Evolutionary conservation across 2,888 invertebrate genomes (phyloP), one percentile per base, ranked within the genome.

Genomic region (Xylocampa areola): DNA sequence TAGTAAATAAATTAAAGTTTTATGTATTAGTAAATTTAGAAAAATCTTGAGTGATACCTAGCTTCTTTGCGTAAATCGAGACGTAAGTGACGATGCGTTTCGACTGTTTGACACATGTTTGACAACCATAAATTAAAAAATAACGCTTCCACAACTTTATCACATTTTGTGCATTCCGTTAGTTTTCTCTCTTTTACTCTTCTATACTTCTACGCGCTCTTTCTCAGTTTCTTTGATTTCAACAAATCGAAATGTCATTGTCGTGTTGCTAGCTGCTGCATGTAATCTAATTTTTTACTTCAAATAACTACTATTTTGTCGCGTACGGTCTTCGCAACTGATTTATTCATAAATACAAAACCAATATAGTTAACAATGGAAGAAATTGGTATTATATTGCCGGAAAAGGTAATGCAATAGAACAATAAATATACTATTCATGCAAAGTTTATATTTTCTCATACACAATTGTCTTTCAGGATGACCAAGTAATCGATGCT

Each of bases 311-410:
- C n/a, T n/a, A n/a, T n/a, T n/a, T n/a, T n/a, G n/a, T n/a, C n/a
- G n/a, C n/a, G n/a, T n/a, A n/a, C 4, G 4, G 21, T 21, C 7
- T 6, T 21, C 4, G 7, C 21, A 4, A 23, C 21, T 40, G 14
- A 32, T 45, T 32, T 35, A 19, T 2, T 23, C n/a, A 32, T 14
- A 1, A 63, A 48, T 58, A 64, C 27, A 16, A 51, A 59, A 50
- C 44, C 40, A 39, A 43, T 50, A 35, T 43, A 35, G 25, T 36
- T 21, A 37, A 88, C 68, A 85, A 97, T 97, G 97, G 97, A 97
- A 94, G 97, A 97, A 93, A 96, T 97, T 79, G 97, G 97, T 62
- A 96, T 97, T 70, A 94, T 96, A 85, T 87, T 97, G 53, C 96
- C 96, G 5, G 97, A 98, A 86, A 97, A 97, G 94, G 97, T 97